Evolutionary conservation across 2,888 invertebrate species (phyloP).

Genomic region (Drosophila prolongata): DNA sequence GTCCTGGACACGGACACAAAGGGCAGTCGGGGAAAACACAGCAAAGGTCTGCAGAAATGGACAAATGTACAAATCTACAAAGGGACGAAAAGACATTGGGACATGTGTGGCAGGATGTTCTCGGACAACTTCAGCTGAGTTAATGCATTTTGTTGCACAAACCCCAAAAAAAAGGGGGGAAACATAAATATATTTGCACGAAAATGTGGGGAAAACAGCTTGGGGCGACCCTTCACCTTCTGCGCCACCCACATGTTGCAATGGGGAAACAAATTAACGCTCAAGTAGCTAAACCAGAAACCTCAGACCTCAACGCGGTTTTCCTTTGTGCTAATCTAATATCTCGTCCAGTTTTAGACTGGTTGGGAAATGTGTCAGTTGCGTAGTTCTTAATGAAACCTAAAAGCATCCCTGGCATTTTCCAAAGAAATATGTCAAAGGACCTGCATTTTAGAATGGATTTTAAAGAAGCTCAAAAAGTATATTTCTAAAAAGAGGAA

Average conservation of each 20-base stretch:
- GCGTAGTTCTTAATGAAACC: no score
- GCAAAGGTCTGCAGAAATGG: slow-evolving; percentile 19
- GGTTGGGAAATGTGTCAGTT: no score
- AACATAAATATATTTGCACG: slow-evolving; percentile 29
- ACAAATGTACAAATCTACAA: background rate
- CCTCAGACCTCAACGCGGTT: background rate
- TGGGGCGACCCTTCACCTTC: background rate
- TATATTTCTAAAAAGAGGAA: no score
- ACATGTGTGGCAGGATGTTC: slow-evolving; percentile 36
- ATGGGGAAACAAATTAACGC: slow-evolving; percentile 32
- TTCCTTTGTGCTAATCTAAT: background rate
- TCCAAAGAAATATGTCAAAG: no score
- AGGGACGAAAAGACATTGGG: background rate
- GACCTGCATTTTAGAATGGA: no score
- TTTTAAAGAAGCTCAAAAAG: no score
- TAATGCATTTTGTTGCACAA: slow-evolving; percentile 69
- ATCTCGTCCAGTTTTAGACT: background rate
- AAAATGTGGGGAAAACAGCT: slow-evolving; percentile 11
- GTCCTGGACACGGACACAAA: slow-evolving; percentile 14
- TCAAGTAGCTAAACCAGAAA: slow-evolving; percentile 5
- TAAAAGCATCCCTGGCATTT: no score
- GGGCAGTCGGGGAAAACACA: slow-evolving; percentile 19
- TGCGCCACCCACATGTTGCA: background rate
- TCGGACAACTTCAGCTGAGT: slow-evolving; percentile 56
- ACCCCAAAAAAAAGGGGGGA: slow-evolving; percentile 5